Evolutionary conservation across 1,140 invertebrate species (phyloP), one percentile per base, ranked within the genome.

Genomic region (Drosophila paulistorum): DNA sequence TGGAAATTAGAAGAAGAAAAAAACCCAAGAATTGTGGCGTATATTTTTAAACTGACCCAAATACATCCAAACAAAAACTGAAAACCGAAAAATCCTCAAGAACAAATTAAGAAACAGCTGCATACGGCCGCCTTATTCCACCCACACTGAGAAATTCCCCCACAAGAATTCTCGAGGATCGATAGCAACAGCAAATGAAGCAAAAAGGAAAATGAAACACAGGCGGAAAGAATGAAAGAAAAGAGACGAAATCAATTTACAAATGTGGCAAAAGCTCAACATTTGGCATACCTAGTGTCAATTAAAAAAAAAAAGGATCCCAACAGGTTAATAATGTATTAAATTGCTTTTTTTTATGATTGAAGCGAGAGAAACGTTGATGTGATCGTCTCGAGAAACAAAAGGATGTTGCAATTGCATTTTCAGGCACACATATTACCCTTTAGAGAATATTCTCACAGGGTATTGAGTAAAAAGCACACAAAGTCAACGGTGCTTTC

Each of bases 11-110:
- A 87, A 76, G 73, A 65, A 83, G 76, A 26, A 26, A 26, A 26
- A 26, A 26, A 2, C 2, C 1, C 23, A 26, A 77, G 30, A 65
- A 65, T 61, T 45, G 74, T 41, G 41, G 61, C 66, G 79, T 68
- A 62, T 86, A 86, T 86, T 86, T 86, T 74, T 86, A 86, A 86
- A 79, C 62, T 86, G 83, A 86, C 83, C 83, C 73, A 89, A 71
- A 83, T 86, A 75, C 48, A 26, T 6, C 57, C 14, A 20, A 51
- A 51, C 20, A 51, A 51, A 51, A 17, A 23, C 5, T 7, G 30
- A 23, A 61, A 55, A 83, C 75, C 67, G 42, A 62, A 55, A 76
- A 79, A 83, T 89, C 83, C 84, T 83, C 83, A 74, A 72, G 68
- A 86, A 82, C 72, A 68, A 77, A 65, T 71, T 54, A 23, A 57